These are phyloP conservation scores for Callinectes sapidus DNA, from an alignment of 2,888 invertebrate genomes.

Conservation along the genomic window DNA sequence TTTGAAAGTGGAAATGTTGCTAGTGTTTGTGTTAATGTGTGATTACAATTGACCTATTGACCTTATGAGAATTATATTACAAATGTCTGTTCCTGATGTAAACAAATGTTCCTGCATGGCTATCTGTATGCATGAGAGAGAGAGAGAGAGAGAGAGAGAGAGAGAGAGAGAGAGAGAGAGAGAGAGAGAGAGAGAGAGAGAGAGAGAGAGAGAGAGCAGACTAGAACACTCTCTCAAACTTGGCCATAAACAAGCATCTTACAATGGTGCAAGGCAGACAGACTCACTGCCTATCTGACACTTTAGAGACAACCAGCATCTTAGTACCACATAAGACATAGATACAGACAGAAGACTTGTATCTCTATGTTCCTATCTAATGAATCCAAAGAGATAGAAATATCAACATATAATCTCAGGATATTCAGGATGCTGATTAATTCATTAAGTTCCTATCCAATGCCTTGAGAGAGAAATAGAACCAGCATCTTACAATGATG, in stretches of 20 bases:
- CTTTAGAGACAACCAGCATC: neutral
- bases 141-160: neutral
- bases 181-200: neutral
- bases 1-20: neutral
- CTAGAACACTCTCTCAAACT: neutral
- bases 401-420: too few species aligned
- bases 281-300: neutral
- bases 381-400: too few species aligned
- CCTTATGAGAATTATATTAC: neutral
- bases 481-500: too few species aligned
- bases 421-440: too few species aligned
- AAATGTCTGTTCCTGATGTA: neutral
- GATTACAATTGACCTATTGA: neutral
- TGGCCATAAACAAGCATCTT: neutral
- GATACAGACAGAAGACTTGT: neutral
- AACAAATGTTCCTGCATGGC: neutral
- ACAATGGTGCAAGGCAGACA: neutral
- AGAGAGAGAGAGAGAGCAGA: neutral
- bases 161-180: neutral
- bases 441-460: too few species aligned
- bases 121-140: neutral
- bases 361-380: too few species aligned
- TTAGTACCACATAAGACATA: neutral
- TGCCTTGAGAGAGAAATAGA: too few species aligned
- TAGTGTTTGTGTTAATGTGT: neutral